phyloP scores from a whole-genome alignment of 2,888 invertebrate genomes.

The Gnatocerus cornutus region DNA sequence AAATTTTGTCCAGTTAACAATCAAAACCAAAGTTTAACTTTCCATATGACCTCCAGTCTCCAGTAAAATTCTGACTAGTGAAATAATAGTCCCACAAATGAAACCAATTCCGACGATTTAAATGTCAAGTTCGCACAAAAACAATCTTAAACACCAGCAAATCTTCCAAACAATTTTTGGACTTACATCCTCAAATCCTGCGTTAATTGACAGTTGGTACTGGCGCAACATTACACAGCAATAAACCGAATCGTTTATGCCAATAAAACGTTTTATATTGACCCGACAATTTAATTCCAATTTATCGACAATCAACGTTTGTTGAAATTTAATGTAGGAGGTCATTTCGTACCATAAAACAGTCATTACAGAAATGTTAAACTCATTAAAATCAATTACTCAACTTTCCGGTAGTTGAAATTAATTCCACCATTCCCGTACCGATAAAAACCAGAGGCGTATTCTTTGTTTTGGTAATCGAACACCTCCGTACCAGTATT shows the following conservation, averaged over 20 bases:
- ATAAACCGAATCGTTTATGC: not conserved
- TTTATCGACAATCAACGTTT: conserved; percentile 1
- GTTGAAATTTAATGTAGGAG: conserved; percentile 6
- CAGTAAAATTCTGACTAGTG: too few species aligned
- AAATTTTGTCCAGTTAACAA: too few species aligned
- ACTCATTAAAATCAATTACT: conserved; percentile 10
- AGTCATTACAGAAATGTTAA: conserved; percentile 6
- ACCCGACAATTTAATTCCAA: not conserved
- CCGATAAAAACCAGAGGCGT: not conserved
- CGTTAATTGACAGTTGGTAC: too few species aligned
- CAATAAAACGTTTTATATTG: not conserved
- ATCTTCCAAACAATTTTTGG: too few species aligned
- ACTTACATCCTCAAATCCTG: too few species aligned
- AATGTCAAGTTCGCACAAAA: too few species aligned
- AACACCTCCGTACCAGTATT: too few species aligned
- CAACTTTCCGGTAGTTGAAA: conserved; percentile 6
- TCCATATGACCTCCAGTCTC: too few species aligned
- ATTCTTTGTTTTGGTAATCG: not conserved
- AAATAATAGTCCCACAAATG: too few species aligned
- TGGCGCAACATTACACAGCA: not conserved
- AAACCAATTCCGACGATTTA: too few species aligned
- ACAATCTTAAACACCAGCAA: too few species aligned
- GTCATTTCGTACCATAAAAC: not conserved
- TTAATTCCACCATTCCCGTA: not conserved
- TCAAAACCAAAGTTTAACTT: too few species aligned